phyloP scores from a whole-genome alignment of 2,113 vertebrate species.

The Rana temporaria region DNA sequence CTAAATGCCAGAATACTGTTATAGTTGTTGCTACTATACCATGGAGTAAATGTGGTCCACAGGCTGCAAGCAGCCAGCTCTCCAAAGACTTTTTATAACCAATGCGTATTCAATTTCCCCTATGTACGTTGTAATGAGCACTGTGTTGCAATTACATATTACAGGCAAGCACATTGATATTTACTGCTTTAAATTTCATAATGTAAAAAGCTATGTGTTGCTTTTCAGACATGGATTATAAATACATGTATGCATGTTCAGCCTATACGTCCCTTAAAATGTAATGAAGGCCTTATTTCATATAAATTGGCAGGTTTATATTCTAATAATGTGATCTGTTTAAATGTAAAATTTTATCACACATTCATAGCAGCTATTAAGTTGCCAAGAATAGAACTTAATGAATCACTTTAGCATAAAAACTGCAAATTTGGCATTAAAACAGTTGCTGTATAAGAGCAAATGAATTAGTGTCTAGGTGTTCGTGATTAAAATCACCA shows the following conservation, averaged over 20 bases:
- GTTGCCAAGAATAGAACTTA: constrained; percentile 30
- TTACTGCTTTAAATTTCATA: neutral
- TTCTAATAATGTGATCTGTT: constrained; percentile 24
- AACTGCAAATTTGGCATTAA: constrained; percentile 40
- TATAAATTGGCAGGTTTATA: constrained; percentile 45
- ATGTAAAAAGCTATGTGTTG: neutral
- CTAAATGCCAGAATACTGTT: too few relatives aligned
- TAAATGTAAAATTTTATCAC: constrained; percentile 20
- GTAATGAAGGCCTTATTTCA: constrained; percentile 44
- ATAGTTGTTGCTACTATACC: too few relatives aligned
- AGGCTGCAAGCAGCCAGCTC: too few relatives aligned
- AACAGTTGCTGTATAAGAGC: constrained; percentile 24
- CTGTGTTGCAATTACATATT: too few relatives aligned
- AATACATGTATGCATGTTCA: constrained; percentile 1
- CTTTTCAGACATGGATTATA: constrained; percentile 18
- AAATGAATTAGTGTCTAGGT: constrained; percentile 42
- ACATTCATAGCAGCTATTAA: constrained; percentile 39
- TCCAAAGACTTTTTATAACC: too few relatives aligned
- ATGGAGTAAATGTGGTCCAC: too few relatives aligned
- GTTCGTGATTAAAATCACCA: constrained; percentile 21
- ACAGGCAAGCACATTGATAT: neutral
- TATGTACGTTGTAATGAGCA: too few relatives aligned
- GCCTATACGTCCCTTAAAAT: neutral
- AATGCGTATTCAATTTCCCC: too few relatives aligned
- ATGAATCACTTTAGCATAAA: constrained; percentile 45